Evolutionary conservation across 2,113 vertebrate species (phyloP).

Genomic region (Neofelis nebulosa): DNA sequence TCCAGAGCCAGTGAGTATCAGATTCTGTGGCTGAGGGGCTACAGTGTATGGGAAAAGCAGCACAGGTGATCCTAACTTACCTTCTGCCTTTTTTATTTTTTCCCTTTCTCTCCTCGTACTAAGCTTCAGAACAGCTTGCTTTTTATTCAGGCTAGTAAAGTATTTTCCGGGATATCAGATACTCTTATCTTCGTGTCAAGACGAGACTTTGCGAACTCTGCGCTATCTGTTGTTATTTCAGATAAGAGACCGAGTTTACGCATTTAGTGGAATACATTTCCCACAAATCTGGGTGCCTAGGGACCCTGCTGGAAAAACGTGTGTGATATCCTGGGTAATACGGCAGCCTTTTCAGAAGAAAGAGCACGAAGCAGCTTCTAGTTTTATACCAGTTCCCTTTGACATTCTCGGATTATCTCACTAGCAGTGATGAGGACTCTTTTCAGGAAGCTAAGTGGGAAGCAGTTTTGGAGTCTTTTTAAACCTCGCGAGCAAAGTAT

Average conservation of each 20-base stretch:
- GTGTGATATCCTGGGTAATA: conserved; percentile 1
- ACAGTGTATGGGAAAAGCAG: neutral
- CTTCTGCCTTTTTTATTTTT: neutral
- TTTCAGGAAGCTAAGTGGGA: conserved; percentile 23
- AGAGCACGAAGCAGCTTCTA: neutral
- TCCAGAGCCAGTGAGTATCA: neutral
- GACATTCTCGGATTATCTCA: conserved; percentile 29
- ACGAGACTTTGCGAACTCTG: conserved; percentile 22
- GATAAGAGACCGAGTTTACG: conserved; percentile 18
- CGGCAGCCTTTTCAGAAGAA: conserved; percentile 37
- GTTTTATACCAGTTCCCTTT: neutral
- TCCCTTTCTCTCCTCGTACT: neutral
- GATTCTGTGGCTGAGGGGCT: conserved; percentile 5
- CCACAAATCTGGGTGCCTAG: neutral
- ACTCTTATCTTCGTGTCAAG: conserved; percentile 41
- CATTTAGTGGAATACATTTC: conserved; percentile 43
- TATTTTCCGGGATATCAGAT: conserved; percentile 34
- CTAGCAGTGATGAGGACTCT: neutral
- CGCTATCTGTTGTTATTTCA: conserved; percentile 41
- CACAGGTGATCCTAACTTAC: neutral
- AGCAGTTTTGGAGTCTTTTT: conserved; percentile 5
- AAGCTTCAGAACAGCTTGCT: neutral
- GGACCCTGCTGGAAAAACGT: neutral
- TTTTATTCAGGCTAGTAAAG: conserved; percentile 44
- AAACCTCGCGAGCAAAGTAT: conserved; percentile 41